Conservation (phyloP, 1,140 invertebrate species). For the Tetramorium alpestre region DNA sequence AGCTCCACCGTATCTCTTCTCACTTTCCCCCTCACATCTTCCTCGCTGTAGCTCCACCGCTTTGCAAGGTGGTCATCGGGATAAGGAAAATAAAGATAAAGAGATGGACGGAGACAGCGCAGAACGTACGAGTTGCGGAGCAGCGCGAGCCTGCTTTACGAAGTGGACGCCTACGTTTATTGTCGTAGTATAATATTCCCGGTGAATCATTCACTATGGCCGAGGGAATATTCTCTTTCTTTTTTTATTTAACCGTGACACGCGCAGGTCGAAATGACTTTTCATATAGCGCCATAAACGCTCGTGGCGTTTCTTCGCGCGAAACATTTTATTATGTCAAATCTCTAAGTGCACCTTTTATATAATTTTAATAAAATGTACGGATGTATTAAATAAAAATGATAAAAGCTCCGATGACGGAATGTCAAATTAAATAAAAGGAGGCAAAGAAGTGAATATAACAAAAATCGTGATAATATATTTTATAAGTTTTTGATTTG, state of each 20-base stretch:
- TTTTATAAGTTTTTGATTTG: too few relatives aligned
- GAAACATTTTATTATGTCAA: not conserved
- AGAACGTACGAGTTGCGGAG: constrained; percentile 60
- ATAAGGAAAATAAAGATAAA: constrained; percentile 83
- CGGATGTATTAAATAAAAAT: not conserved
- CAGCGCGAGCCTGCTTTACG: constrained; percentile 79
- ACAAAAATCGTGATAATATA: too few relatives aligned
- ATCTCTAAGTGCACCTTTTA: not conserved
- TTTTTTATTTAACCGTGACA: not conserved
- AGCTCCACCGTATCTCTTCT: constrained; percentile 63
- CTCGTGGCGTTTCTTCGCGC: not conserved
- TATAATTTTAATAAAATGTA: not conserved
- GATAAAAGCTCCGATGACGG: too few relatives aligned
- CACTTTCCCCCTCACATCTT: not conserved
- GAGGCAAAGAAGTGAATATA: too few relatives aligned
- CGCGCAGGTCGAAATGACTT: constrained; percentile 11
- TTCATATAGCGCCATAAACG: constrained; percentile 13
- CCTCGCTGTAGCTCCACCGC: not conserved
- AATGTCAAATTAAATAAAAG: too few relatives aligned
- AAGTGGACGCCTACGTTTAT: constrained; percentile 82
- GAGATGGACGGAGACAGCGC: constrained; percentile 61
- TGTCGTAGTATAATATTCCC: constrained; percentile 49
- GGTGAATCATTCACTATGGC: constrained; percentile 63
- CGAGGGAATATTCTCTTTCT: constrained; percentile 27
- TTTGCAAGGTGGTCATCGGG: constrained; percentile 77